Evolutionary conservation across 2,888 invertebrate genomes (phyloP).

Genomic region (Achlya flavicornis): DNA sequence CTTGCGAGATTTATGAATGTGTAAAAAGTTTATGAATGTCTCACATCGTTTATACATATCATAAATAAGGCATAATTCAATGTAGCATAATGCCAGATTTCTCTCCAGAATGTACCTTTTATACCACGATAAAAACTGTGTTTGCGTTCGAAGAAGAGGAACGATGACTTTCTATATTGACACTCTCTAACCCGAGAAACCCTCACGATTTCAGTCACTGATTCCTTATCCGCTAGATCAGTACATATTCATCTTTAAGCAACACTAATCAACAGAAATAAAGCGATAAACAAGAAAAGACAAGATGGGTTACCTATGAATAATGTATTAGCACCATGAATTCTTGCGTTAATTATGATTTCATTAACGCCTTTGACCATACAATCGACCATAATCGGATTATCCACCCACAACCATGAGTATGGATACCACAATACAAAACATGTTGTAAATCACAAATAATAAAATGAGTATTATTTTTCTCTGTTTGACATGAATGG

Average conservation of each 20-base stretch:
- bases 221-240: not conserved
- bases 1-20: not conserved
- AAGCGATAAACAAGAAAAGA: not conserved
- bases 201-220: not conserved
- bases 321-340: not conserved
- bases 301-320: not conserved
- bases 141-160: too few species aligned
- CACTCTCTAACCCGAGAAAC: too few species aligned
- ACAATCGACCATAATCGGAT: slow-evolving; percentile 29
- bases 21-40: not conserved
- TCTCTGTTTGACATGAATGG: not conserved
- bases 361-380: slow-evolving; percentile 14
- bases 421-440: slow-evolving; percentile 15
- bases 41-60: not conserved
- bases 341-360: slow-evolving; percentile 1
- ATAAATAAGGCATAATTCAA: not conserved
- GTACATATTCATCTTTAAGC: not conserved
- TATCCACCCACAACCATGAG: slow-evolving; percentile 29
- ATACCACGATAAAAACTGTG: too few species aligned
- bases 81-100: not conserved
- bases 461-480: not conserved
- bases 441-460: slow-evolving; percentile 16
- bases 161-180: too few species aligned
- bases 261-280: not conserved
- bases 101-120: too few species aligned